Evolutionary conservation across 2,797 vertebrate species (phyloP), one percentile per base, ranked within the genome.

Genomic region (Ptychobarbus kaznakovi): DNA sequence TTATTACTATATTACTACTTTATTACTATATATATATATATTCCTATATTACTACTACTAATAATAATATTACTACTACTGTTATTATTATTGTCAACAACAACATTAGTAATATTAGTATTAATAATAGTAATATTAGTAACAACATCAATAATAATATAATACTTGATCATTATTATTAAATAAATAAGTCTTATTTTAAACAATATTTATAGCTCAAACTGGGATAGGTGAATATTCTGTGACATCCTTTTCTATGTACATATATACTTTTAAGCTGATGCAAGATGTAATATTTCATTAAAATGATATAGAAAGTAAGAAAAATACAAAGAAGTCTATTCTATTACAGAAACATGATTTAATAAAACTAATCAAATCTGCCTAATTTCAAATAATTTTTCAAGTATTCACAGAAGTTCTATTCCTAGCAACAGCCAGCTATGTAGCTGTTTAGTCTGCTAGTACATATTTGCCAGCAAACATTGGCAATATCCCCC

Each of bases 401-500:
- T 66, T 66, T 75, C 12, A n/a, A 61, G 11, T 46, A 28, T 49
- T 61, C n/a, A 42, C 20, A 84, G n/a, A 56, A 13, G 44, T 51
- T 63, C 8, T 53, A n/a, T 28, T 82, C 22, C 2, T 20, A 15
- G 68, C 28, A 12, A 53, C 22, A 58, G 1, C 51, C 51, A 84
- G 74, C 46, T 42, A 35, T 85, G 65, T 16, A 58, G 40, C 42
- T 80, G 4, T 70, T 80, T 72, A 25, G 68, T 63, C 25, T 40
- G 16, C 68, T 73, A 65, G 73, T 80, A 79, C 73, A 80, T 72
- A 28, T 53, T 49, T 80, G 74, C 58, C 51, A 72, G 70, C 44
- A 88, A 35, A 44, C 66, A 84, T 61, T 81, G 78, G 66, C 83
- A 88, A 83, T 63, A 75, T 86, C 73, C 68, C 73, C 80, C 44